Percentiles rank a stretch among this genome's conserved stretches.
Conservation (phyloP, 2,113 vertebrate genomes). For the Anas platyrhynchos region DNA sequence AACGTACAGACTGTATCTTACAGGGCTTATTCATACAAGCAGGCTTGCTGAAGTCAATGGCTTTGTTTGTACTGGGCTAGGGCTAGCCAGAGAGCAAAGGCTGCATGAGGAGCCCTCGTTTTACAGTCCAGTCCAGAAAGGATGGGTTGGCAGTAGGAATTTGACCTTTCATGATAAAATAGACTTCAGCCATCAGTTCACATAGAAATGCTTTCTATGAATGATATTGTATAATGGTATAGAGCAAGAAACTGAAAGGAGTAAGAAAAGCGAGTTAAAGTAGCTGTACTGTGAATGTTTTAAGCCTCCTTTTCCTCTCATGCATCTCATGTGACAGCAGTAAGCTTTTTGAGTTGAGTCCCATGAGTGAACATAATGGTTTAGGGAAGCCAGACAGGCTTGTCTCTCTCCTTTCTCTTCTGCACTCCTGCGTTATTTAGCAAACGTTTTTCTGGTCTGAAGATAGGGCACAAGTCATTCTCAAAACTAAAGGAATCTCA, state of each 20-base stretch:
- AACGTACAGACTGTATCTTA: slow-evolving; percentile 25
- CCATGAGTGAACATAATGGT: not conserved
- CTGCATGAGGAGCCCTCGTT: not conserved
- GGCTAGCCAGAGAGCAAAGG: not conserved
- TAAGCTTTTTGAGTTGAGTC: not conserved
- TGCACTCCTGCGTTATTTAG: not conserved
- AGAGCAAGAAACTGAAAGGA: not conserved
- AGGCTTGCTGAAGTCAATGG: slow-evolving; percentile 2
- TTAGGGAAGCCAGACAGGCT: not conserved
- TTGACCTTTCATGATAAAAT: slow-evolving; percentile 9
- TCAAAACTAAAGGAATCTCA: not conserved
- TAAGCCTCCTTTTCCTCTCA: not conserved
- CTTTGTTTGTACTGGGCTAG: slow-evolving; percentile 25
- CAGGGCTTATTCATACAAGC: slow-evolving; percentile 20
- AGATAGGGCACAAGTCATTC: not conserved
- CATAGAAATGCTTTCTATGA: not conserved
- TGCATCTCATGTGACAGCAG: not conserved
- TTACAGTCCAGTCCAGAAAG: not conserved
- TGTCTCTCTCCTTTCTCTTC: not conserved
- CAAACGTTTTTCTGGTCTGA: not conserved
- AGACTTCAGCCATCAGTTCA: not conserved
- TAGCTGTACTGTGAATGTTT: not conserved
- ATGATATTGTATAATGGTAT: not conserved
- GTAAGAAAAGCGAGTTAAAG: not conserved
- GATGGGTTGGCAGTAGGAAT: not conserved